These are phyloP conservation scores for Diplodus puntazzo DNA, from an alignment of 2,797 vertebrate genomes.

Conservation along the genomic window DNA sequence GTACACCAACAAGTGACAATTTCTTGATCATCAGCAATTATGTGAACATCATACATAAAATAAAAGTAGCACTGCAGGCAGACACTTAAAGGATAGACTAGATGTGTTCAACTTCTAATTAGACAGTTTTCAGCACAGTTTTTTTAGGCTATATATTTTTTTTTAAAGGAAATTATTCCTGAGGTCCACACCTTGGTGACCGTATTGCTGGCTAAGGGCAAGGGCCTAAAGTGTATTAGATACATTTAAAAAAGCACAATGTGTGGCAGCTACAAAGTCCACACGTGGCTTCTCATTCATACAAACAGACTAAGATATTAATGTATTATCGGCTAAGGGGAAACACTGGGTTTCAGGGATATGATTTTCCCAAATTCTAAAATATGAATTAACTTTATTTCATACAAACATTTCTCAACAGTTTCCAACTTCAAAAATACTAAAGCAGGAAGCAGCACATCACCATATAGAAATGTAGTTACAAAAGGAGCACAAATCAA, in stretches of 20 bases:
- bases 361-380: neutral
- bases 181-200: no score
- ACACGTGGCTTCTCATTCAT: neutral
- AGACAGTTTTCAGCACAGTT: no score
- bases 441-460: neutral
- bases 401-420: neutral
- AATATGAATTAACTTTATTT: constrained; percentile 6
- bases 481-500: neutral
- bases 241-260: neutral
- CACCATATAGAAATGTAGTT: neutral
- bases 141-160: no score
- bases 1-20: no score
- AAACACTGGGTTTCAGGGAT: constrained; percentile 1
- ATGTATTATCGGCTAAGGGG: neutral
- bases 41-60: no score
- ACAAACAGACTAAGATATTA: neutral
- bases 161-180: no score
- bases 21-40: no score
- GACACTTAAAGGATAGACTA: no score
- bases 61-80: no score
- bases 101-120: no score
- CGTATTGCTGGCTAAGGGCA: no score
- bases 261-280: neutral
- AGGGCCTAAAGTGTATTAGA: neutral
- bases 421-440: neutral